Evolutionary conservation across 2,797 vertebrate genomes (phyloP), one percentile per base, ranked within the genome.

Genomic region (Chlorospingus flavigularis): DNA sequence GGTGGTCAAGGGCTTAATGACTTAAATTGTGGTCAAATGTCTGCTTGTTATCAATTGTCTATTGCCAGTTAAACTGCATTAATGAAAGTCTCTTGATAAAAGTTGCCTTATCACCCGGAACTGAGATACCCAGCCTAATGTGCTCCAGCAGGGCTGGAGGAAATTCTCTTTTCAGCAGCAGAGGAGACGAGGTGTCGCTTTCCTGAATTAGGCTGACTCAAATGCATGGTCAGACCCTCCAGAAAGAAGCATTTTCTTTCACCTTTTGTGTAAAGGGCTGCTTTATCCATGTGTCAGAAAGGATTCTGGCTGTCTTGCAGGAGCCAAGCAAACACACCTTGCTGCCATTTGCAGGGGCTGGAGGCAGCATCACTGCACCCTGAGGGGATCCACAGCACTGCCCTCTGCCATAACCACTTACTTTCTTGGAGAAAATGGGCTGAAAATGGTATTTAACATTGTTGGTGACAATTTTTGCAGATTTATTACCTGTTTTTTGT

Each of bases 51-150:
- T 95, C 94, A 94, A 62, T 92, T 86, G 40, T 51, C 63, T 71
- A 71, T 82, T 13, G 10, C 63, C 89, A 76, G 63, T 35, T 87
- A 70, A 92, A 63, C 76, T 55, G 73, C 86, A 72, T 92, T 95
- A 95, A 88, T 86, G 73, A 90, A 72, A 40, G 72, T 73, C 73
- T 42, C 40, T 20, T 51, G 92, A 95, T 96, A 96, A 95, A 79
- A 86, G 74, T 80, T 90, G 65, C 53, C 84, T 96, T 96, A 96
- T 93, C 95, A 33, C 13, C 86, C 11, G 28, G 88, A 93, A 63
- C 74, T 57, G 87, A 60, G 85, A 88, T 74, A 60, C 28, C 8
- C 33, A 2, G 50, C 11, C 73, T 95, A 94, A 93, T 40, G 93
- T 62, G 63, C 71, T 86, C 33, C 88, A 25, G 37, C 53, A 11